Percentiles rank a stretch among this genome's conserved stretches.
Conservation (phyloP, 1,140 invertebrate species). For the Thaumatotibia leucotreta region DNA sequence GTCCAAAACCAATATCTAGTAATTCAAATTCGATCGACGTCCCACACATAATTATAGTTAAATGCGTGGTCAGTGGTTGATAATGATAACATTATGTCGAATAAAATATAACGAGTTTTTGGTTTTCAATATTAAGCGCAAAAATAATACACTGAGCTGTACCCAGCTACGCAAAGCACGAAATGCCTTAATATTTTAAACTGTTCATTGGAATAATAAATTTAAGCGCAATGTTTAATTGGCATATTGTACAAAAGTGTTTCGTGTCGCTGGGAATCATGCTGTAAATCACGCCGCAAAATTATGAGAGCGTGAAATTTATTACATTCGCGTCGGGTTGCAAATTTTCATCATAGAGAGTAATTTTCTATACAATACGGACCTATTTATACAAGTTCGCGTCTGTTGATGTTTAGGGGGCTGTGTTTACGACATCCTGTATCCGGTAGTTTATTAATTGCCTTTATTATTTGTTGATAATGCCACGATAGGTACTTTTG, state of each 20-base stretch:
- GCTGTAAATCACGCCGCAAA: constrained; percentile 52
- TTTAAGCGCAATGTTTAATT: constrained; percentile 27
- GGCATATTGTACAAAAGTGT: constrained; percentile 44
- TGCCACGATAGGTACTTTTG: not conserved
- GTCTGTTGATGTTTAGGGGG: constrained; percentile 11
- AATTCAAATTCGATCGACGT: too few species aligned
- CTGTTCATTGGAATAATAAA: constrained; percentile 20
- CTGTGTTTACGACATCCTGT: not conserved
- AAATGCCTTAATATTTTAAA: constrained; percentile 4
- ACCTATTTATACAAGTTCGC: constrained; percentile 36
- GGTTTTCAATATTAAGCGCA: too few species aligned
- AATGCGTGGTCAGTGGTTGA: too few species aligned
- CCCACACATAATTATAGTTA: too few species aligned
- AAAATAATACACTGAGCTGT: too few species aligned
- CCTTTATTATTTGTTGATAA: not conserved
- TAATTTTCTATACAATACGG: constrained; percentile 50
- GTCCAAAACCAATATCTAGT: too few species aligned
- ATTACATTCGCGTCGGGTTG: constrained; percentile 53
- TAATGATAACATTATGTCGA: too few species aligned
- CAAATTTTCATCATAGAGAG: constrained; percentile 51
- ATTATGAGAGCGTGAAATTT: constrained; percentile 65
- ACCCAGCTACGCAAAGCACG: too few species aligned
- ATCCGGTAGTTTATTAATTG: not conserved
- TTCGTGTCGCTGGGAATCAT: constrained; percentile 37
- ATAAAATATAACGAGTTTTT: too few species aligned